phyloP scores from a whole-genome alignment of 2,113 vertebrate genomes.

The Actenoides hombroni region DNA sequence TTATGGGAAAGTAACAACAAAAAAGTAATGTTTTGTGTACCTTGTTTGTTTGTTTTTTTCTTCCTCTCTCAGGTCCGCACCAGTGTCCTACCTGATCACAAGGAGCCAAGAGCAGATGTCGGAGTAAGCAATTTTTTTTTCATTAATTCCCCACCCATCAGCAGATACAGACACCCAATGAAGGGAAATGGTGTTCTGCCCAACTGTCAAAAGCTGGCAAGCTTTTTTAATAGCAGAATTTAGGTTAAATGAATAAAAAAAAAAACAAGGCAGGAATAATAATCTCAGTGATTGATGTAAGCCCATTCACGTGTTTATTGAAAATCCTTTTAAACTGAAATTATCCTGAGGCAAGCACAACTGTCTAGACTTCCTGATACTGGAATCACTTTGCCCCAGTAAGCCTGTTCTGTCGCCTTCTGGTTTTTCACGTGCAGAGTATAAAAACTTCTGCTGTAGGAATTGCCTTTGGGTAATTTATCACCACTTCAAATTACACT shows the following conservation, averaged over 20 bases:
- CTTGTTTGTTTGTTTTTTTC: background rate
- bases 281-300: background rate
- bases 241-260: background rate
- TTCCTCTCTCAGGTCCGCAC: slow-evolving; percentile 69
- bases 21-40: background rate
- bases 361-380: background rate
- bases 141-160: background rate
- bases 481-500: background rate
- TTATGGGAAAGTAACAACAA: background rate
- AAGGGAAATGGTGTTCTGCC: background rate
- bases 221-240: background rate
- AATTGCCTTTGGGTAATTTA: background rate
- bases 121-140: slow-evolving; percentile 70
- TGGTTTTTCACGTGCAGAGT: background rate
- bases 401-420: background rate
- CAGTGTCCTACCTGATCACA: slow-evolving; percentile 70
- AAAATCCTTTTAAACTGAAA: background rate
- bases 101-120: slow-evolving; percentile 73
- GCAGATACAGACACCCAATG: background rate
- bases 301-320: background rate
- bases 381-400: background rate
- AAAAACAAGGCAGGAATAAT: background rate
- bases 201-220: background rate
- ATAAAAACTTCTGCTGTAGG: background rate
- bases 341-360: background rate